Conservation (phyloP, 2,888 invertebrate species). For the Hemaris fuciformis region DNA sequence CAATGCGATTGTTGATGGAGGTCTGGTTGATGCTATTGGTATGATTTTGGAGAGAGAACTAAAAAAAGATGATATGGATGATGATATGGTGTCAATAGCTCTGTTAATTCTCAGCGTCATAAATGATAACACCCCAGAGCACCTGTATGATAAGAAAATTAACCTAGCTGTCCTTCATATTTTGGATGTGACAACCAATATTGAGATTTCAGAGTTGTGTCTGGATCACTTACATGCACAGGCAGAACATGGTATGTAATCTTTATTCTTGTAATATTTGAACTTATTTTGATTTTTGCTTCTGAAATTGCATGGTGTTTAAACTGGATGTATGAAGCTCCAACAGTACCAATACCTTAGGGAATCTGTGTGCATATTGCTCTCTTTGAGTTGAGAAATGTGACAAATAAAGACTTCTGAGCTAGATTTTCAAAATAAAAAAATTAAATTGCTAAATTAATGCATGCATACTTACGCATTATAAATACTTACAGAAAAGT, state of each 20-base stretch:
- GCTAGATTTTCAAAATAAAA: too few relatives aligned
- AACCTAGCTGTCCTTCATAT: conserved; percentile 84
- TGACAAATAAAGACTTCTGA: too few relatives aligned
- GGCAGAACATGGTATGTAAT: conserved; percentile 85
- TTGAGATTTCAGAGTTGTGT: conserved; percentile 88
- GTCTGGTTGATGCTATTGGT: conserved; percentile 77
- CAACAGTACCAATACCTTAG: too few relatives aligned
- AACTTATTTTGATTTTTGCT: too few relatives aligned
- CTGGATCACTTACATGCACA: conserved; percentile 89
- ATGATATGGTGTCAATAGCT: conserved; percentile 79
- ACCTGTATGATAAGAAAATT: conserved; percentile 78
- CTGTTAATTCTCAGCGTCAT: conserved; percentile 83
- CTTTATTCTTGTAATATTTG: background rate
- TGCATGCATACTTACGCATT: too few relatives aligned
- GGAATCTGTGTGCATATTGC: too few relatives aligned
- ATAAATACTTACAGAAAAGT: too few relatives aligned
- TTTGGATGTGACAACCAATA: conserved; percentile 83
- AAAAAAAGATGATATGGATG: conserved; percentile 75
- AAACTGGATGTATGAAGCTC: too few relatives aligned
- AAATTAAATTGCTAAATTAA: too few relatives aligned
- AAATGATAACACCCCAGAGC: conserved; percentile 83
- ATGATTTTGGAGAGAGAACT: conserved; percentile 75
- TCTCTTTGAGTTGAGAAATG: too few relatives aligned
- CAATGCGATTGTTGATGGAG: conserved; percentile 80
- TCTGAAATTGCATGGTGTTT: too few relatives aligned